A percentile compares a stretch with the other conserved stretches of the same genome.
Conservation (phyloP, 2,888 invertebrate species). For the Neuroscelio doddi region DNA sequence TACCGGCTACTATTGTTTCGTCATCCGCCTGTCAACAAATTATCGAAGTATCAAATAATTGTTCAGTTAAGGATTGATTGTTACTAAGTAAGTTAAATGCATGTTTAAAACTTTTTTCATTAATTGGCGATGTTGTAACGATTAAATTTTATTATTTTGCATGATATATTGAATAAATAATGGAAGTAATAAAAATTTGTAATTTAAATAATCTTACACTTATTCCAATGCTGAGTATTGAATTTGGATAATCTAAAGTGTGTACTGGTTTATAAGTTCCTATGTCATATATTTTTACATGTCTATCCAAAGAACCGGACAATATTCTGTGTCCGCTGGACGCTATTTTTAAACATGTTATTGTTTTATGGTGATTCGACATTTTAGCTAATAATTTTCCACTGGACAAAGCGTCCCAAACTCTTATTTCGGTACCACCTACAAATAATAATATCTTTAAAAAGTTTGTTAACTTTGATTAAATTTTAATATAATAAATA, state of each 20-base stretch:
- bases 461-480: conserved; percentile 2
- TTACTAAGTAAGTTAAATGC: no score
- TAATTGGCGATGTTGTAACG: no score
- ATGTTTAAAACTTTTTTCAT: no score
- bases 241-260: conserved; percentile 91
- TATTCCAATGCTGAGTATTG: conserved; percentile 88
- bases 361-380: conserved; percentile 95
- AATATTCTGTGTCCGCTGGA: conserved; percentile 87
- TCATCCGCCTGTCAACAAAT: conserved; percentile 81
- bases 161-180: no score
- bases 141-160: no score
- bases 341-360: conserved; percentile 89
- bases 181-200: no score
- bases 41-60: conserved; percentile 44
- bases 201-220: conserved; percentile 76
- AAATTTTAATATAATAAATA: no score
- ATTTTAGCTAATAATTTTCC: conserved; percentile 88
- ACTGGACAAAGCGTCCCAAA: conserved; percentile 94
- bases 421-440: conserved; percentile 90
- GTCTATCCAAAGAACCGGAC: conserved; percentile 93
- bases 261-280: conserved; percentile 90
- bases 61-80: conserved; percentile 4
- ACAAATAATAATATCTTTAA: neutral
- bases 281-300: conserved; percentile 94
- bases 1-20: conserved; percentile 90